phyloP scores from a whole-genome alignment of 2,797 vertebrate species.

The Lutra lutra region DNA sequence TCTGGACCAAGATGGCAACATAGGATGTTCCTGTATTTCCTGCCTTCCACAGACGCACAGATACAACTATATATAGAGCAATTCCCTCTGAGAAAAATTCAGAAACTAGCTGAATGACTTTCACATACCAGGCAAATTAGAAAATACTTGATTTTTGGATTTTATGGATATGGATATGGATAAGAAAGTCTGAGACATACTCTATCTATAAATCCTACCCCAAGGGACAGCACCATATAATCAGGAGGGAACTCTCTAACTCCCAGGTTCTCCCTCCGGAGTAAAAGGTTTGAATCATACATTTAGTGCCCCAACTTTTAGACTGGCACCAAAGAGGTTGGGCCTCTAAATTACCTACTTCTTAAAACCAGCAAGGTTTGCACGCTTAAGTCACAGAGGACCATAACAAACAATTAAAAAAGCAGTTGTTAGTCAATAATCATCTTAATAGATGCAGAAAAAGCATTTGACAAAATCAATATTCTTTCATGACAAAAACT shows the following conservation, averaged over 20 bases:
- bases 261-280: not conserved
- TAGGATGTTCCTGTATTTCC: not conserved
- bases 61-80: not conserved
- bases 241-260: not conserved
- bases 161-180: not conserved
- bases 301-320: not conserved
- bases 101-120: not conserved
- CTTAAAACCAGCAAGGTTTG: not conserved
- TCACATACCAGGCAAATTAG: not conserved
- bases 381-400: not conserved
- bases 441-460: not conserved
- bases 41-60: not conserved
- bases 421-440: not conserved
- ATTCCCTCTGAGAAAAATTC: not conserved
- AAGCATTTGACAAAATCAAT: not conserved
- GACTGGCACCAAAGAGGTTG: not conserved
- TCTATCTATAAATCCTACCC: not conserved
- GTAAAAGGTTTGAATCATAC: not conserved
- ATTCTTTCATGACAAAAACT: not conserved
- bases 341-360: not conserved
- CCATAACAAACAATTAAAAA: not conserved
- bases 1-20: not conserved
- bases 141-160: not conserved
- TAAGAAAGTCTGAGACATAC: not conserved
- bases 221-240: not conserved